Conservation (phyloP, 2,797 vertebrate genomes). For the Selene dorsalis region DNA sequence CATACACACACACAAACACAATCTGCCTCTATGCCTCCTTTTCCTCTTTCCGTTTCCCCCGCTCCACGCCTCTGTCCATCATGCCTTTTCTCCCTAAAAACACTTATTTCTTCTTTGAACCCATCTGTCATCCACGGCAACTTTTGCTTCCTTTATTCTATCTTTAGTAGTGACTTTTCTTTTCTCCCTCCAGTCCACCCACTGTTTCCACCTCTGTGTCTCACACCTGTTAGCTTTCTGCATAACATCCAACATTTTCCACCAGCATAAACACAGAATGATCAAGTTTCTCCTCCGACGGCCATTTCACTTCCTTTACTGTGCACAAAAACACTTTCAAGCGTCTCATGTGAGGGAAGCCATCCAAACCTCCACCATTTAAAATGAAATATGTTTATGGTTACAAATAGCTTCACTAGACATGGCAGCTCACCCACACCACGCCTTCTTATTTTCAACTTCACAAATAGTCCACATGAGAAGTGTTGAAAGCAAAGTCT, state of each 20-base stretch:
- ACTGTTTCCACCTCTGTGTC: slow-evolving; percentile 43
- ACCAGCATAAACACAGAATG: slow-evolving; percentile 30
- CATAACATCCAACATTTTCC: slow-evolving; percentile 21
- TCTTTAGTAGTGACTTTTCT: slow-evolving; percentile 51
- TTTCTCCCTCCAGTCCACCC: slow-evolving; percentile 44
- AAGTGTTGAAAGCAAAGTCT: background rate
- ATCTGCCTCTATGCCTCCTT: slow-evolving; percentile 44
- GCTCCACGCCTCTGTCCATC: slow-evolving; percentile 69
- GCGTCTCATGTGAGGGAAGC: background rate
- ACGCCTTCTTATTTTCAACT: background rate
- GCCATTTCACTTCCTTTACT: background rate
- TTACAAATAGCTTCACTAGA: background rate
- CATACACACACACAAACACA: slow-evolving; percentile 33
- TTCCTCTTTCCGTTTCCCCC: slow-evolving; percentile 42
- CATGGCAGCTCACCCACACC: background rate
- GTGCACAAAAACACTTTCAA: background rate
- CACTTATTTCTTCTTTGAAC: slow-evolving; percentile 44
- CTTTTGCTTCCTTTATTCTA: slow-evolving; percentile 59
- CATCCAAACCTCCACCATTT: background rate
- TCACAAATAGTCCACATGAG: background rate
- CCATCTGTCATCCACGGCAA: slow-evolving; percentile 75
- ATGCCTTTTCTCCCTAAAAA: slow-evolving; percentile 59
- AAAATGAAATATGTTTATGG: slow-evolving; percentile 2
- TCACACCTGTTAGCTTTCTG: slow-evolving; percentile 68
- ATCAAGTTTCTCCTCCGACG: slow-evolving; percentile 38